These are phyloP conservation scores for Emys orbicularis DNA, from an alignment of 2,797 vertebrate species.

Conservation along the genomic window DNA sequence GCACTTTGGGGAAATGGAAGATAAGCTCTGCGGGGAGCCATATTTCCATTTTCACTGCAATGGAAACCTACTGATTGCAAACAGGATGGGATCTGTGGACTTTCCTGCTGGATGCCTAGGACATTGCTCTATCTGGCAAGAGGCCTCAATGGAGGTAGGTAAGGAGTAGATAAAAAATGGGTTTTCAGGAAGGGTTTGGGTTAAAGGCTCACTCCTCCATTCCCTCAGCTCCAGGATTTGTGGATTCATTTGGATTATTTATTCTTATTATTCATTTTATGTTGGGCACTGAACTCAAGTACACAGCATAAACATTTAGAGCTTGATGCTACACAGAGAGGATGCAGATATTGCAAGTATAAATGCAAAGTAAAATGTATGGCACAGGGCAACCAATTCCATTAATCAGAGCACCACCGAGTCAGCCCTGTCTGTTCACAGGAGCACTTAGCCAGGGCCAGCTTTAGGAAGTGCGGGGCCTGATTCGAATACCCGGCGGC, in stretches of 20 bases:
- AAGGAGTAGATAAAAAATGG: not conserved
- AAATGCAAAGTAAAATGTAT: not conserved
- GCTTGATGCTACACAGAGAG: not conserved
- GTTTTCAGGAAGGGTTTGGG: not conserved
- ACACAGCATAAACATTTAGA: not conserved
- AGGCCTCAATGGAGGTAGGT: conserved; percentile 8
- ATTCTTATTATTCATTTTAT: not conserved
- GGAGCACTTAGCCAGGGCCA: not conserved
- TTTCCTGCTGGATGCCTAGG: not conserved
- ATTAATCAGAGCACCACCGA: not conserved
- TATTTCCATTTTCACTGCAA: accelerated
- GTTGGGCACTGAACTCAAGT: not conserved
- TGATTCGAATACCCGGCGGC: too few species aligned
- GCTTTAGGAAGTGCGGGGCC: too few species aligned
- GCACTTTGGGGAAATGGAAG: not conserved
- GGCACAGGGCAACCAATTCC: not conserved
- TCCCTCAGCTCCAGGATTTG: not conserved
- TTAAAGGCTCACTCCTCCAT: not conserved
- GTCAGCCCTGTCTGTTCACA: not conserved
- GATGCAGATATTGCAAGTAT: not conserved
- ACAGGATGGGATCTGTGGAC: accelerated
- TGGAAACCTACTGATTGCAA: not conserved
- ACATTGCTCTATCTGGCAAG: not conserved
- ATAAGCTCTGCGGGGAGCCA: accelerated
- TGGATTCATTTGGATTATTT: not conserved